Percentiles rank a stretch among this genome's conserved stretches.
Evolutionary conservation across 2,797 vertebrate species (phyloP).

Genomic region (Rhadinocentrus ornatus): DNA sequence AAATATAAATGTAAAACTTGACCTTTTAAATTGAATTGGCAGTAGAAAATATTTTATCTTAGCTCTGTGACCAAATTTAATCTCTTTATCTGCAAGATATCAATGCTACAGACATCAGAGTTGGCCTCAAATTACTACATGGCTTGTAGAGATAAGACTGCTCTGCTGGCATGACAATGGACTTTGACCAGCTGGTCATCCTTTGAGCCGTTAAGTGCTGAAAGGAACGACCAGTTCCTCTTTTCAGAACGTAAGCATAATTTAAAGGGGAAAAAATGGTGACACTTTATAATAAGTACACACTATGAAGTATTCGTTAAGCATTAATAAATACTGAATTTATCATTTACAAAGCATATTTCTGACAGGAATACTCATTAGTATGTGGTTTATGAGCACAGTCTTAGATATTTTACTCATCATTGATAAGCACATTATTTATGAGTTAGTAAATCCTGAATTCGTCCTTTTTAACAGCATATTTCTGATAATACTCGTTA

Average conservation of each 20-base stretch:
- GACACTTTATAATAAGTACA: no score
- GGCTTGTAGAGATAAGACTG: conserved; percentile 3
- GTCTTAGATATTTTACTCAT: no score
- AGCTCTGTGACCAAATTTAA: neutral
- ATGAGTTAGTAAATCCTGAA: no score
- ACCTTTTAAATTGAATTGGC: neutral
- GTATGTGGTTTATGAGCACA: no score
- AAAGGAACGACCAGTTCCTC: neutral
- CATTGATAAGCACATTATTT: no score
- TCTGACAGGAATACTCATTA: no score
- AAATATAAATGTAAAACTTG: neutral
- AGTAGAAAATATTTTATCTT: neutral
- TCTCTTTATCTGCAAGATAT: neutral
- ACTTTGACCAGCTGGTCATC: conserved; percentile 9
- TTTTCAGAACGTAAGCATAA: neutral
- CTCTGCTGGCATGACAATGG: neutral
- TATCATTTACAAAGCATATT: no score
- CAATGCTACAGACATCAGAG: conserved; percentile 6
- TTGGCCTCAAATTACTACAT: neutral
- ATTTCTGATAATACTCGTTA: no score
- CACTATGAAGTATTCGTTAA: no score
- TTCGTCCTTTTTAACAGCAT: no score
- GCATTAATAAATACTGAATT: no score
- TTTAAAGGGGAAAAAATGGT: neutral
- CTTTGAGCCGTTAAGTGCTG: conserved; percentile 1